phyloP scores from a whole-genome alignment of 2,113 vertebrate genomes.

The Psammodynastes pulverulentus region DNA sequence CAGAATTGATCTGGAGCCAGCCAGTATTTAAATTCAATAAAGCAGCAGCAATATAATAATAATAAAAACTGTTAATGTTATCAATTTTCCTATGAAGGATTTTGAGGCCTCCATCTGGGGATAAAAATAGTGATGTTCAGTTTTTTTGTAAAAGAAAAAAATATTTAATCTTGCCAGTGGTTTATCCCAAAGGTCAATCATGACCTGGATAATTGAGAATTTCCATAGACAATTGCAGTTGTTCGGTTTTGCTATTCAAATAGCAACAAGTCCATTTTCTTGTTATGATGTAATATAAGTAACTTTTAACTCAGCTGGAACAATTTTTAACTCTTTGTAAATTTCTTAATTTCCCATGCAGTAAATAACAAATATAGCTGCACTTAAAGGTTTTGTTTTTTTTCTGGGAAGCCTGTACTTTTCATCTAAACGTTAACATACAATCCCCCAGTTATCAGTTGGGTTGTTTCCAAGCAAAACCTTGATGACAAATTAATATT shows the following conservation, averaged over 20 bases:
- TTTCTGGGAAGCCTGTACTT: background rate
- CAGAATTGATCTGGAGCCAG: background rate
- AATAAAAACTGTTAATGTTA: background rate
- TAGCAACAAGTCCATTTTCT: background rate
- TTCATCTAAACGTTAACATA: background rate
- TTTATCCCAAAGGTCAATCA: too few species aligned
- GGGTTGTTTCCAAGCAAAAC: background rate
- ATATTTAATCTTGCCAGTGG: too few species aligned
- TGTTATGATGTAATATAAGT: background rate
- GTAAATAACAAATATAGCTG: background rate
- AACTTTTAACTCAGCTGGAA: background rate
- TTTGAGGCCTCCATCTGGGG: background rate
- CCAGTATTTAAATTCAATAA: background rate
- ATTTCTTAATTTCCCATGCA: background rate
- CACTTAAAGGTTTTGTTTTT: background rate
- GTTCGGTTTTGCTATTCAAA: background rate
- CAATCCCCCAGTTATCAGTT: background rate
- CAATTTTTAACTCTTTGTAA: background rate
- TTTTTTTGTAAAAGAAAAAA: background rate
- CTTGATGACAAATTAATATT: background rate
- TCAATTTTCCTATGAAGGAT: background rate
- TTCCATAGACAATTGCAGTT: background rate
- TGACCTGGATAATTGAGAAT: background rate
- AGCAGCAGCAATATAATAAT: background rate
- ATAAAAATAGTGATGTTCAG: too few species aligned